Conservation (phyloP, 2,797 vertebrate species). For the Mus spretus region DNA sequence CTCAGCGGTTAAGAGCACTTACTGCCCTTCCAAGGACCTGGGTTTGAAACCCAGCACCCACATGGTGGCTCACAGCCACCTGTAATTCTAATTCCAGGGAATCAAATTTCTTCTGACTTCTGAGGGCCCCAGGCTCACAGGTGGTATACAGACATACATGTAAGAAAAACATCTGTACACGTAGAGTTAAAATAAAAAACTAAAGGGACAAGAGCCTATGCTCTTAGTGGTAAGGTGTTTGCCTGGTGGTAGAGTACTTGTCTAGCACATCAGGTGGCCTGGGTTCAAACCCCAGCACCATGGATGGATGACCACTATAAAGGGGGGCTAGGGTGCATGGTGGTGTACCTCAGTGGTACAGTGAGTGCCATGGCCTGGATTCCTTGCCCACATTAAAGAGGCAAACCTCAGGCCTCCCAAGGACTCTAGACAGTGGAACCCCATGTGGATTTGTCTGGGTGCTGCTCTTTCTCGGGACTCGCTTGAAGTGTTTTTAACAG, state of each 20-base stretch:
- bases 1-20: neutral
- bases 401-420: neutral
- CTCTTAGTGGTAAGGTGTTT: neutral
- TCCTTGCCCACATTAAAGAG: neutral
- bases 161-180: neutral
- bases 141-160: neutral
- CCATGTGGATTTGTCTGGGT: neutral
- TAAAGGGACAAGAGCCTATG: neutral
- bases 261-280: neutral
- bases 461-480: neutral
- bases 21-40: neutral
- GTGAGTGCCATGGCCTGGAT: too few relatives aligned
- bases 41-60: neutral
- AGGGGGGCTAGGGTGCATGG: neutral
- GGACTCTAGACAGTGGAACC: neutral
- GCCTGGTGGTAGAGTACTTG: neutral
- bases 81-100: neutral
- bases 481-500: neutral
- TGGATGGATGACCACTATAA: neutral
- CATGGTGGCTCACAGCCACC: neutral
- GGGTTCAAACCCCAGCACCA: neutral
- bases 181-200: neutral
- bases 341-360: neutral
- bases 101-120: neutral
- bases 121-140: neutral